Conservation (phyloP, 1,140 invertebrate species). For the Ooceraea biroi region DNA sequence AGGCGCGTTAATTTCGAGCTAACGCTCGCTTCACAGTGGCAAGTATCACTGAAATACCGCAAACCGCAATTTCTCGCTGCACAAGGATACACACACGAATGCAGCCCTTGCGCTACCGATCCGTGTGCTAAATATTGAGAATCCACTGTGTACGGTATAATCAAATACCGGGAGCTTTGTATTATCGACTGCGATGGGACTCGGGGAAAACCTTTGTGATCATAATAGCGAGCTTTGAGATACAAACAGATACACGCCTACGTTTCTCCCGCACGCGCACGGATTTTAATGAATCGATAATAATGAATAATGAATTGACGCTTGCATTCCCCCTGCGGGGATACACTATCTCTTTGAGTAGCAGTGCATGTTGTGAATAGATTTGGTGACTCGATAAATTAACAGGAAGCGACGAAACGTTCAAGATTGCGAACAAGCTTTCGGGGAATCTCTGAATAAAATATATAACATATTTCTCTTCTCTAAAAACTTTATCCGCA, state of each 20-base stretch:
- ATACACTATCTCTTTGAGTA: not conserved
- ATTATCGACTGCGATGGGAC: constrained; percentile 8
- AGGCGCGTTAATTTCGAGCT: constrained; percentile 30
- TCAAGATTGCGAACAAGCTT: not conserved
- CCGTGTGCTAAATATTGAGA: constrained; percentile 37
- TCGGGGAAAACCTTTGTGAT: constrained; percentile 50
- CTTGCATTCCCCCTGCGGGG: constrained; percentile 18
- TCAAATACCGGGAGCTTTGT: constrained; percentile 31
- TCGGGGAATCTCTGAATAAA: not conserved
- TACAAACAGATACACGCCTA: not conserved
- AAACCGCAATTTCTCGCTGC: constrained; percentile 35
- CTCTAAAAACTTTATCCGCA: no score
- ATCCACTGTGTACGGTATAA: constrained; percentile 30
- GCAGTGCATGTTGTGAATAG: not conserved
- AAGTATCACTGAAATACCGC: constrained; percentile 16
- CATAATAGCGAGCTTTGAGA: constrained; percentile 20
- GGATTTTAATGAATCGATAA: constrained; percentile 51
- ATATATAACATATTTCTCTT: not conserved
- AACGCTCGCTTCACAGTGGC: not conserved
- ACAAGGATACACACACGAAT: not conserved
- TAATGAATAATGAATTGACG: not conserved
- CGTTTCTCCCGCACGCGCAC: not conserved
- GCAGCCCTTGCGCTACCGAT: not conserved
- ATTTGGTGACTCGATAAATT: not conserved
- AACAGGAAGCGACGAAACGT: not conserved